Evolutionary conservation across 1,140 invertebrate species (phyloP).

Genomic region (Pseudachorutes palmiensis): DNA sequence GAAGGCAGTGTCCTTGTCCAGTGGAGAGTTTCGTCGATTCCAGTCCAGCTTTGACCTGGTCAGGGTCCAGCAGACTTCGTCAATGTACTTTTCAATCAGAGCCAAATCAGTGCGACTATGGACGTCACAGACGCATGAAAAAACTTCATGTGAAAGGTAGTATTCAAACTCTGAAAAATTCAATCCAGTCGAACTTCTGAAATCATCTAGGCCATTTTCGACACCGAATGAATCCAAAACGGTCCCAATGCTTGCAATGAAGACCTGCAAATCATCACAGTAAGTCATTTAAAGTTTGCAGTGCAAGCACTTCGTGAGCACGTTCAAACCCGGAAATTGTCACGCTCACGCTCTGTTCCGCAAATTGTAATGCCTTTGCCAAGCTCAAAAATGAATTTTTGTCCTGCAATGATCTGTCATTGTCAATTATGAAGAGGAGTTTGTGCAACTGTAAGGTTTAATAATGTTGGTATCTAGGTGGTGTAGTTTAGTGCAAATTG

Average conservation of each 20-base stretch:
- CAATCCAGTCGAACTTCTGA: conserved; percentile 55
- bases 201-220: conserved; percentile 67
- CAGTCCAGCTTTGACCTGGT: conserved; percentile 50
- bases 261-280: conserved; percentile 50
- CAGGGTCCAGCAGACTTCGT: conserved; percentile 67
- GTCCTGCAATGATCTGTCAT: too few relatives aligned
- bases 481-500: neutral
- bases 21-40: conserved; percentile 49
- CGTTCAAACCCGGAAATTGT: neutral
- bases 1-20: conserved; percentile 58
- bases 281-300: neutral
- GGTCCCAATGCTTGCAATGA: conserved; percentile 63
- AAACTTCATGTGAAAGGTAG: conserved; percentile 64
- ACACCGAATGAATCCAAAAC: conserved; percentile 62
- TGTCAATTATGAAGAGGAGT: too few relatives aligned
- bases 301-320: neutral
- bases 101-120: conserved; percentile 48
- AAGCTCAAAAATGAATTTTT: too few relatives aligned
- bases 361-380: too few relatives aligned
- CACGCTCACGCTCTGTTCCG: neutral
- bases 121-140: conserved; percentile 52
- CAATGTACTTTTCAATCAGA: conserved; percentile 53
- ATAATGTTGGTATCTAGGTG: too few relatives aligned
- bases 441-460: too few relatives aligned
- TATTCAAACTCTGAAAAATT: conserved; percentile 64